A percentile compares a stretch with the other conserved stretches of the same genome.
These are phyloP conservation scores for Podocnemis expansa DNA, from an alignment of 2,113 vertebrate genomes.

Conservation along the genomic window DNA sequence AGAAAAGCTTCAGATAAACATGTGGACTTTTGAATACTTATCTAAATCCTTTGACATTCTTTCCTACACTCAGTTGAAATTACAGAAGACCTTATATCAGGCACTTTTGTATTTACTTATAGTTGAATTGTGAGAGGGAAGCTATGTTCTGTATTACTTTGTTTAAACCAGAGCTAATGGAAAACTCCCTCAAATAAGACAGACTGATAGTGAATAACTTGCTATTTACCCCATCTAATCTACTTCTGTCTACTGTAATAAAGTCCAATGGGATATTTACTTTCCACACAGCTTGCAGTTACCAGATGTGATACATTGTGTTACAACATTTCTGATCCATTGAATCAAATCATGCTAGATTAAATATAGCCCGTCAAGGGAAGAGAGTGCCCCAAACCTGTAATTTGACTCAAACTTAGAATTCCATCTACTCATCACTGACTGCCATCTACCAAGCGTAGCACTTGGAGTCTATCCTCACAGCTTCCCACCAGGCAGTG, in stretches of 20 bases:
- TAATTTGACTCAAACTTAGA: conserved; percentile 7
- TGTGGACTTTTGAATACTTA: rapidly evolving
- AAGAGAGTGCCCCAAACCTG: not conserved
- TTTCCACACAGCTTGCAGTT: not conserved
- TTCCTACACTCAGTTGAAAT: not conserved
- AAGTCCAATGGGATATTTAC: not conserved
- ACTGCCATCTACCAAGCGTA: not conserved
- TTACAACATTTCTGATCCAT: conserved; percentile 32
- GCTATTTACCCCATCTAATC: conserved; percentile 11
- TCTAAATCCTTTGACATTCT: not conserved
- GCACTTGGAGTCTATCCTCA: not conserved
- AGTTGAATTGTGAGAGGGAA: not conserved
- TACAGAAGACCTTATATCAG: not conserved
- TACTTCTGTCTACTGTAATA: not conserved
- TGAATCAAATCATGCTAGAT: conserved; percentile 27
- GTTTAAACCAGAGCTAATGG: not conserved
- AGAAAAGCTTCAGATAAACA: not conserved
- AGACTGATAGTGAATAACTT: not conserved
- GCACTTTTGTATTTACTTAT: not conserved
- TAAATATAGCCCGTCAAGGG: not conserved
- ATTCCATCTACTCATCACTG: not conserved
- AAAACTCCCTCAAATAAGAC: not conserved
- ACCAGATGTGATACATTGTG: conserved; percentile 14
- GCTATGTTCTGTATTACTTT: not conserved
- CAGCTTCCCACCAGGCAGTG: not conserved